Evolutionary conservation across 2,797 vertebrate genomes (phyloP), one percentile per base, ranked within the genome.

Genomic region (Lacerta bilineata): DNA sequence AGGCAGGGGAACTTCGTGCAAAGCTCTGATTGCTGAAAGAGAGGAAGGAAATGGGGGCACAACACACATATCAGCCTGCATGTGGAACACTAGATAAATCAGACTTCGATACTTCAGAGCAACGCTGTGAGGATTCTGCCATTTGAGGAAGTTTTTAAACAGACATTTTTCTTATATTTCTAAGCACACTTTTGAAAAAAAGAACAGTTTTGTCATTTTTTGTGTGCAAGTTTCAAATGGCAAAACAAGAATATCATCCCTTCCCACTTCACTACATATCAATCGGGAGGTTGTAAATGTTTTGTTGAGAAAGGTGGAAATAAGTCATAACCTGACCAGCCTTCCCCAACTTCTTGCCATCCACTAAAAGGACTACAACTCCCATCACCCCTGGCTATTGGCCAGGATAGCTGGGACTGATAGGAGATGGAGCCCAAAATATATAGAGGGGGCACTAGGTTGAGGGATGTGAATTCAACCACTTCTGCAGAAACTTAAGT

Each of bases 41-140:
- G 46, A 87, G 88, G 68, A 13, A 74, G 27, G 18, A 91, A 83
- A 39, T 39, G 8, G 74, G 77, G 33, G 61, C 8, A 85, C 83
- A n/a, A 39, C 59, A 15, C 5, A 43, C 46, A 72, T 5, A 46
- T 39, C 33, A 4, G n/a, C 55, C 64, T 46, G 25, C 15, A 50
- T 68, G 66, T 1, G 20, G 10, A 81, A 90, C 80, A 23, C 82
- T 50, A 46, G 23, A 33, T 27, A 84, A 80, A 59, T 1, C 29
- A 61, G 25, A 15, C 17, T 81, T 68, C 20, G 81, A 68, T 33
- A 5, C 74, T 79, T 88, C 50, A 41, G 39, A 92, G 80, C 1
- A 20, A 0, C 55, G 1, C 55, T 74, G 15, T 50, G 39, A 41
- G 20, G 80, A 80, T 87, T 87, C 91, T 86, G 64, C 0, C 33